Base-by-base conservation (phyloP, 2,888 invertebrate species). In the Amphimallon solstitiale region DNA sequence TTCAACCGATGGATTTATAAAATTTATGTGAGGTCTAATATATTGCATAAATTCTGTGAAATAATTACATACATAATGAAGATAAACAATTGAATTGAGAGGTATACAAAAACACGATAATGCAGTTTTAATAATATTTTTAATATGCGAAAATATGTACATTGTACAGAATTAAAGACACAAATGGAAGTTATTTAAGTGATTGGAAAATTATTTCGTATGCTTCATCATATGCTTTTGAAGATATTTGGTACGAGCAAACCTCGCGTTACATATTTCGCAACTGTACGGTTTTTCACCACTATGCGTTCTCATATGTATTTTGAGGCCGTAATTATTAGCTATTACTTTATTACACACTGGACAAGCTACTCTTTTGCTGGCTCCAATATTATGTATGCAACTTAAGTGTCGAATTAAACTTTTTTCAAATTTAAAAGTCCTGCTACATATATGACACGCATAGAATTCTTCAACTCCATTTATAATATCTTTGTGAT, bases 271-370 rank as follows among this genome's bases (percentile, higher is more conserved):
- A 29, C 62, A 68, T n/a, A 46, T n/a, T 4, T 68, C 52, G 21
- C 64, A 64, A 17, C 34, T 35, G 15, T 46, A 66, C n/a, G 66
- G 62, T 29, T 66, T 63, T 71, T 75, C 78, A 0, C 78, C 78
- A 1, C 78, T 78, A 43, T 79, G 79, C 14, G 73, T 71, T 34
- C 77, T 71, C 76, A 79, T 78, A 68, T 79, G 79, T 68, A 78
- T 69, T 56, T 77, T 79, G 48, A 79, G 72, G 65, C 77, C 78
- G 67, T 78, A 78, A 56, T 73, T 74, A 66, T 79, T 79, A 3
- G 78, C 75, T 4, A 79, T 76, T 0, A 74, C 63, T 67, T 79
- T 79, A 1, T 68, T 65, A 62, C 79, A 79, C 21, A 78, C 70
- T 0, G 73, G 71, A 62, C 79, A 79, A 43, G 73, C 63, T 6